Conservation (phyloP, 2,113 vertebrate species). For the Phodopus roborovskii region DNA sequence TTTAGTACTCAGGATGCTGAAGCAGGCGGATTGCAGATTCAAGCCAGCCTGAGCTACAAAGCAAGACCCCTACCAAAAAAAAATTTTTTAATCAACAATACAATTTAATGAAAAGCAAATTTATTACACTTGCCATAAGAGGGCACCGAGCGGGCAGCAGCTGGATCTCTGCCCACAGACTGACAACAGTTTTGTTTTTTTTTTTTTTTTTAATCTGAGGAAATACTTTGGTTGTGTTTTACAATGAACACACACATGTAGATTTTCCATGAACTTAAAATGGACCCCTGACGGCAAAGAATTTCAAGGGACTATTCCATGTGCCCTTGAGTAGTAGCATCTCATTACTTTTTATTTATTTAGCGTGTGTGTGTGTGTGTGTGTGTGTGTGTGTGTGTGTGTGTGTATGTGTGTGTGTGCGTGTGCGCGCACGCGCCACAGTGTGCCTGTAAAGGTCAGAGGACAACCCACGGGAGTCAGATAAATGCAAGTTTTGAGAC, state of each 20-base stretch:
- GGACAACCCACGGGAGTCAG: not conserved
- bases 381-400: no score
- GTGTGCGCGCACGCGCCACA: no score
- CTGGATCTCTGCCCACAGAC: not conserved
- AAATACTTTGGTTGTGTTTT: conserved; percentile 6
- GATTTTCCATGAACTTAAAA: conserved; percentile 39
- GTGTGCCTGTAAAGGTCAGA: not conserved
- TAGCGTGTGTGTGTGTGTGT: not conserved
- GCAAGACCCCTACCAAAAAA: not conserved
- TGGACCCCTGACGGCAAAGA: not conserved
- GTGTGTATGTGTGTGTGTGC: no score
- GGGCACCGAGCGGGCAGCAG: not conserved
- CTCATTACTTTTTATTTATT: not conserved
- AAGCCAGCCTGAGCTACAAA: not conserved
- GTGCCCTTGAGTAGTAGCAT: not conserved
- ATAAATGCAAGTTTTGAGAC: not conserved
- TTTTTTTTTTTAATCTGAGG: not conserved
- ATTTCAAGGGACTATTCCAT: conserved; percentile 21
- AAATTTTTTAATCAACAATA: conserved; percentile 3
- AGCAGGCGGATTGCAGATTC: not conserved
- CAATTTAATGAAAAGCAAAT: not conserved
- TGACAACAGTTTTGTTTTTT: conserved; percentile 13
- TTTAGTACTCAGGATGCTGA: not conserved
- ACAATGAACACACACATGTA: not conserved
- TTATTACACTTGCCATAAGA: not conserved